Evolutionary conservation across 2,888 invertebrate genomes (phyloP).

Genomic region (Sinelater perroti): DNA sequence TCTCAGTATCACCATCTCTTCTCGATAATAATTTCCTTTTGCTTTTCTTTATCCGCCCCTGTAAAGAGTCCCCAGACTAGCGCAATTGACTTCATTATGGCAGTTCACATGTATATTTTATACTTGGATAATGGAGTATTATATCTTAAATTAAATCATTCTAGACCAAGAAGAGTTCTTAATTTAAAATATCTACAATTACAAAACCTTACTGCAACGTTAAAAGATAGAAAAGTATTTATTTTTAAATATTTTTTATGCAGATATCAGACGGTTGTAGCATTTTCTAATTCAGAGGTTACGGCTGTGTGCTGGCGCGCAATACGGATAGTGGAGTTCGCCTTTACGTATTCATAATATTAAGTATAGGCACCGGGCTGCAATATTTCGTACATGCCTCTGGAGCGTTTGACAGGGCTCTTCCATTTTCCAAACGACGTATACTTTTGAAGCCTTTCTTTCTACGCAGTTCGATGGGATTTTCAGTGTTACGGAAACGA

Average conservation of each 20-base stretch:
- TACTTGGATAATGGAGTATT: neutral
- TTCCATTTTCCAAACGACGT: constrained; percentile 14
- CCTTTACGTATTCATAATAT: constrained; percentile 14
- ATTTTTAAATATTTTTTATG: too few relatives aligned
- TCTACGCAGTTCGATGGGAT: neutral
- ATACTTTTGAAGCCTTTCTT: constrained; percentile 14
- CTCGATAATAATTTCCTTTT: constrained; percentile 29
- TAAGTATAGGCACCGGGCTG: constrained; percentile 4
- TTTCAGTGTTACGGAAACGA: constrained; percentile 4
- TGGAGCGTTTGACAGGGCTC: constrained; percentile 11
- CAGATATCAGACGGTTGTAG: too few relatives aligned
- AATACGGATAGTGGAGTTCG: too few relatives aligned
- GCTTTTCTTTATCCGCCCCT: constrained; percentile 22
- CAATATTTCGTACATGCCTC: constrained; percentile 17
- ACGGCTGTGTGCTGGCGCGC: too few relatives aligned
- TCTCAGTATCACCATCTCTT: constrained; percentile 23
- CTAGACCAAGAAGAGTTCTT: neutral
- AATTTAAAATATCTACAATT: too few relatives aligned
- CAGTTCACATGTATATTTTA: constrained; percentile 21
- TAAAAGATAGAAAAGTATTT: too few relatives aligned
- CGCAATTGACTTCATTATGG: constrained; percentile 30
- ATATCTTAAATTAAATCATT: neutral
- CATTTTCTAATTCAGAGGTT: too few relatives aligned
- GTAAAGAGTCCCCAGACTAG: constrained; percentile 17
- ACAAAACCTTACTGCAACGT: too few relatives aligned